Base-by-base conservation (phyloP, 2,888 invertebrate genomes). In the Cyaniris semiargus region DNA sequence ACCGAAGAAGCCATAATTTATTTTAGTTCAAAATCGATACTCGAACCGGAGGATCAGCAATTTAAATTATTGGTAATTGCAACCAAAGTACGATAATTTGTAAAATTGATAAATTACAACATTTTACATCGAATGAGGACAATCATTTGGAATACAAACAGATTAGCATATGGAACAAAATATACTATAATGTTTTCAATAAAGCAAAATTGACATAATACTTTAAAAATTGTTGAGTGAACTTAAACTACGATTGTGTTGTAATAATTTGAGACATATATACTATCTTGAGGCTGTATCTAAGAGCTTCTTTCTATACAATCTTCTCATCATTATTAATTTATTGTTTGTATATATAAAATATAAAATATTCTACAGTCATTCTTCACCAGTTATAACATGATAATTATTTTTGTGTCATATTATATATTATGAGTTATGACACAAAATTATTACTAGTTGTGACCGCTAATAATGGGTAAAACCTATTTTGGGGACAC, bases 21-120 rank as follows among this genome's bases (percentile, higher is more conserved):
- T 66, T 66, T 66, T 66, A 66, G 66, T 66, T 31, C 27, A 66
- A 31, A 27, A 66, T 66, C 66, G 31, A 66, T 27, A 66, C 66
- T 31, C 66, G 15, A 66, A 31, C 27, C 27, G 66, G 18, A 31
- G 66, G 27, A 27, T 27, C 27, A 6, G 66, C 31, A 66, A 66
- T 27, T 66, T 66, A 76, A 77, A 78, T 38, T n/a, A 74, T 60
- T 23, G 23, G 77, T 31, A 60, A 48, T 58, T 74, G 74, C 74
- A 53, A 74, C 23, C 27, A 53, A 53, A 48, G 23, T 53, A 48
- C 53, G 74, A 74, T 74, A 48, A 74, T 74, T 72, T 74, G 23
- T 48, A 48, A 74, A 48, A 74, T 48, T 74, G 74, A 74, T 48
- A 74, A 53, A 74, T 74, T 74, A 74, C 74, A 53, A 74, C 48